These are phyloP conservation scores for Iselma pallidipennis DNA, from an alignment of 2,888 invertebrate genomes.

Conservation along the genomic window DNA sequence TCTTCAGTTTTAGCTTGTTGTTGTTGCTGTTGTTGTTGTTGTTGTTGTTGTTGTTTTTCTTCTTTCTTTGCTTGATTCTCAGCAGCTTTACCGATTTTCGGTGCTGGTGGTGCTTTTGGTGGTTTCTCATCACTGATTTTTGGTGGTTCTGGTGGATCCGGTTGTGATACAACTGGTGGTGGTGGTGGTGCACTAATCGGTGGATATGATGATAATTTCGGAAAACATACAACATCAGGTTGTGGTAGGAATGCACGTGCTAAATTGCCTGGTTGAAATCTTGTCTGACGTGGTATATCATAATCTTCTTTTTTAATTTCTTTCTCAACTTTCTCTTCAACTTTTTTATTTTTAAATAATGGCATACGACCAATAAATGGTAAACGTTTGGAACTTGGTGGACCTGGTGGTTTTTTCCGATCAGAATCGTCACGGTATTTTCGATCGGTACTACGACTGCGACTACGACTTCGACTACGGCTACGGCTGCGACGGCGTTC, in stretches of 20 bases:
- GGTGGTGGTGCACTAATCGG: constrained; percentile 35
- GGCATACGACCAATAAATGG: constrained; percentile 88
- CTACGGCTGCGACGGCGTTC: constrained; percentile 20
- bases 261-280: constrained; percentile 53
- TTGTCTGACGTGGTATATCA: constrained; percentile 49
- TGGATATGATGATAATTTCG: constrained; percentile 51
- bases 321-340: constrained; percentile 55
- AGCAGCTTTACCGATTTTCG: constrained; percentile 26
- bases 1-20: constrained; percentile 38
- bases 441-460: constrained; percentile 24
- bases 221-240: constrained; percentile 55
- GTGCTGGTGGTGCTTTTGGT: constrained; percentile 36
- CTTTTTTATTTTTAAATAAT: constrained; percentile 67
- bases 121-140: constrained; percentile 36
- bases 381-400: constrained; percentile 67
- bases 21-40: not conserved
- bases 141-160: constrained; percentile 46
- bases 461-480: constrained; percentile 20
- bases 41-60: constrained; percentile 16
- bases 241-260: constrained; percentile 53
- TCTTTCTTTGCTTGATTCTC: constrained; percentile 30
- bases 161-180: constrained; percentile 37
- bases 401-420: constrained; percentile 49
- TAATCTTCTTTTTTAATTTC: constrained; percentile 61
- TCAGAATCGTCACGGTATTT: constrained; percentile 28